Evolutionary conservation across 2,888 invertebrate species (phyloP).

Genomic region (Plagodis pulveraria): DNA sequence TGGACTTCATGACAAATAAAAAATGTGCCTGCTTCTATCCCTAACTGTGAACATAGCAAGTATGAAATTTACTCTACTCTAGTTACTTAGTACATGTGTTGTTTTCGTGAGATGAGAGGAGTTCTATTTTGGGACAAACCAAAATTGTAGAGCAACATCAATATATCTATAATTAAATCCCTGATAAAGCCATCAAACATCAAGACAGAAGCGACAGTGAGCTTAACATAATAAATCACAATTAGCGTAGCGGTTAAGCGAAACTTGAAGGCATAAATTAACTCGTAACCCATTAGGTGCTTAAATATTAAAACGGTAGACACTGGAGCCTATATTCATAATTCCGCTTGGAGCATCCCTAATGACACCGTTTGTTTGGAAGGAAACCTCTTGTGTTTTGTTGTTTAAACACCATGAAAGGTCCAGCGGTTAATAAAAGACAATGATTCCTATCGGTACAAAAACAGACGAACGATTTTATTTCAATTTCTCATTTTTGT

Average conservation of each 20-base stretch:
- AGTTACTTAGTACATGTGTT: neutral
- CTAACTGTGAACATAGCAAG: neutral
- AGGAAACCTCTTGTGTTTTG: conserved; percentile 17
- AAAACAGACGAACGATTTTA: too few species aligned
- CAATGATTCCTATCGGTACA: neutral
- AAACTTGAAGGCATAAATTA: conserved; percentile 61
- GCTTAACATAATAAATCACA: conserved; percentile 50
- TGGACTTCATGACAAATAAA: neutral
- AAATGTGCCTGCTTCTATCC: neutral
- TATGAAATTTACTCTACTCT: neutral
- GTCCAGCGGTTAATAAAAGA: conserved; percentile 6
- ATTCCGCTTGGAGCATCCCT: conserved; percentile 33
- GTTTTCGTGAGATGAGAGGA: neutral
- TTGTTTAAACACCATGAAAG: conserved; percentile 24
- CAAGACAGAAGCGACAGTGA: conserved; percentile 16
- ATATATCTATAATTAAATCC: conserved; percentile 1
- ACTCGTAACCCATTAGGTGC: conserved; percentile 49
- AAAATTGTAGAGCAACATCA: neutral
- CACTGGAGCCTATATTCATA: conserved; percentile 42
- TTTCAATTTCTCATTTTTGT: too few species aligned
- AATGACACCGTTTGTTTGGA: conserved; percentile 27
- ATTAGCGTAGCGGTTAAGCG: conserved; percentile 48
- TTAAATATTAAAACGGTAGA: conserved; percentile 56
- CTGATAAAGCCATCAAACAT: conserved; percentile 3
- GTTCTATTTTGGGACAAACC: neutral